phyloP scores from a whole-genome alignment of 2,888 invertebrate species.

The Ametastegia equiseti region DNA sequence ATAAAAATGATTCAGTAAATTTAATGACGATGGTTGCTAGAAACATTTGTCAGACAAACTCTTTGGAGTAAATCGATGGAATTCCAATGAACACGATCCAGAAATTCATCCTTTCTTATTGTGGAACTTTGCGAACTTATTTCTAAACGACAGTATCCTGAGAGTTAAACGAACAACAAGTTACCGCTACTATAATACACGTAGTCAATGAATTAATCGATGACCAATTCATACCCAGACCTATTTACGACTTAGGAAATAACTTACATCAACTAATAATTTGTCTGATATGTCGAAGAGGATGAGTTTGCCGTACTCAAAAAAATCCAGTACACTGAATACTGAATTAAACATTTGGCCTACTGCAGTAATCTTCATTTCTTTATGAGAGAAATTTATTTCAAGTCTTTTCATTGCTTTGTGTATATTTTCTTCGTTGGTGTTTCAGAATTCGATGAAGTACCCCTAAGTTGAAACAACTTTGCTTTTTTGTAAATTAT shows the following conservation, averaged over 20 bases:
- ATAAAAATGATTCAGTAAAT: conserved; percentile 44
- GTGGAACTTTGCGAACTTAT: neutral
- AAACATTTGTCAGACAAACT: neutral
- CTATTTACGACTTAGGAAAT: no score
- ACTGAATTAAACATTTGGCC: neutral
- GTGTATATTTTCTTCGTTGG: neutral
- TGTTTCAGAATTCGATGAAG: neutral
- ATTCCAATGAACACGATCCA: neutral
- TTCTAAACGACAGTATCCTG: neutral
- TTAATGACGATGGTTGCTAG: neutral
- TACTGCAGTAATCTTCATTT: neutral
- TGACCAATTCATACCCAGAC: no score
- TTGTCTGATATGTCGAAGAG: no score
- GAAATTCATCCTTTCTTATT: neutral
- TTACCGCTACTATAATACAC: neutral
- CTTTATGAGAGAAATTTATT: neutral
- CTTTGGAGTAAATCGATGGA: neutral
- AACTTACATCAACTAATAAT: no score
- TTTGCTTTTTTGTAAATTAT: neutral
- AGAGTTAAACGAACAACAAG: neutral
- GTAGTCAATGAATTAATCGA: neutral
- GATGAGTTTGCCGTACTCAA: no score
- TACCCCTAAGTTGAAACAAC: neutral
- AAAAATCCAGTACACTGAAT: neutral
- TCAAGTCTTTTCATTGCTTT: neutral